A percentile compares a stretch with the other conserved stretches of the same genome.
Conservation (phyloP, 2,888 invertebrate genomes). For the Nebria brevicollis region DNA sequence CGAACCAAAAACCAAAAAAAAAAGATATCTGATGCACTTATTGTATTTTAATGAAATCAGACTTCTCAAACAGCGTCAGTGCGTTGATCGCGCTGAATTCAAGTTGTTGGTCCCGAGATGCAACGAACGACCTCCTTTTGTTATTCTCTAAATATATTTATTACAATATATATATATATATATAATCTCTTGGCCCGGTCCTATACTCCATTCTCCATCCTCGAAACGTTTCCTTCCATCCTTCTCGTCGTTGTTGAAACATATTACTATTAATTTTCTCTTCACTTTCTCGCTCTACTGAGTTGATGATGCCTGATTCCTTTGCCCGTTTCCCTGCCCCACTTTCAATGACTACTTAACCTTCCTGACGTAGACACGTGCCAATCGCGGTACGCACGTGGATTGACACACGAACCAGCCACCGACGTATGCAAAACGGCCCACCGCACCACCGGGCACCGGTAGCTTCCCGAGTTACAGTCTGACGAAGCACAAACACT, state of each 20-base stretch:
- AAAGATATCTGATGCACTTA: conserved; percentile 36
- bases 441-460: conserved; percentile 35
- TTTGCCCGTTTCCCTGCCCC: neutral
- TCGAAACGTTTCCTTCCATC: neutral
- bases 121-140: conserved; percentile 38
- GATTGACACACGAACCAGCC: conserved; percentile 4
- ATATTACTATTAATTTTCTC: neutral
- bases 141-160: conserved; percentile 21
- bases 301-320: neutral
- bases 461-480: conserved; percentile 45
- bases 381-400: neutral
- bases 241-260: neutral
- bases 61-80: conserved; percentile 31
- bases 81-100: conserved; percentile 43
- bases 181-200: neutral
- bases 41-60: conserved; percentile 39
- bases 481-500: conserved; percentile 47
- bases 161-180: too few species aligned
- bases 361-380: conserved; percentile 7
- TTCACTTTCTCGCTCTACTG: neutral
- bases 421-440: conserved; percentile 1
- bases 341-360: too few species aligned
- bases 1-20: conserved; percentile 9
- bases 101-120: conserved; percentile 42
- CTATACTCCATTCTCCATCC: neutral